phyloP scores from a whole-genome alignment of 2,797 vertebrate species.

The Varecia variegata region DNA sequence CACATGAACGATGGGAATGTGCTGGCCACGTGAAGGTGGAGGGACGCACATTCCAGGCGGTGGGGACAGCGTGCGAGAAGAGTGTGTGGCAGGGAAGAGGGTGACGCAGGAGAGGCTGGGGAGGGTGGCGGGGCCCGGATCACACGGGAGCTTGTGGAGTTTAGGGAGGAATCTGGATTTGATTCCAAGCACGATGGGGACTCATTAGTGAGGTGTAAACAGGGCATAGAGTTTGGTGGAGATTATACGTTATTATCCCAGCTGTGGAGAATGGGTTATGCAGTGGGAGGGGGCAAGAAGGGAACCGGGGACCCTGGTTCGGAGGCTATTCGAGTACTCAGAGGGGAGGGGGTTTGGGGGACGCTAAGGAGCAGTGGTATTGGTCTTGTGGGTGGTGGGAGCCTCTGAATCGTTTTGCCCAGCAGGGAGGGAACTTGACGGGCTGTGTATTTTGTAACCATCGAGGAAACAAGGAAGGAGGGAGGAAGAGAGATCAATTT shows the following conservation, averaged over 20 bases:
- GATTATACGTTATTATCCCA: neutral
- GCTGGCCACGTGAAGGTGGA: neutral
- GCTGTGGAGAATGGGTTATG: neutral
- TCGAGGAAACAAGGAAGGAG: neutral
- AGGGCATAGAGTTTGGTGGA: neutral
- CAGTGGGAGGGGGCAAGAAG: neutral
- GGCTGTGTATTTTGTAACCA: neutral
- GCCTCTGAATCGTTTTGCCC: neutral
- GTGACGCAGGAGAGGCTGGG: rapidly evolving
- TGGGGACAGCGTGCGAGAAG: neutral
- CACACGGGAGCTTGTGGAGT: too few species aligned
- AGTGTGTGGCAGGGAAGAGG: neutral
- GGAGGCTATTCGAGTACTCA: neutral
- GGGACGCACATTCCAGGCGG: neutral
- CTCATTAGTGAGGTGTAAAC: neutral
- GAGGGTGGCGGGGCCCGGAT: neutral
- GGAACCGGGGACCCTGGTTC: neutral
- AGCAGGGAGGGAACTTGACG: neutral
- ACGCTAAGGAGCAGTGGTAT: neutral
- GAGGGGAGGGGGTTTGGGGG: neutral
- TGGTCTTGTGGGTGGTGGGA: neutral
- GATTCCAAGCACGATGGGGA: neutral
- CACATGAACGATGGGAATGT: neutral
- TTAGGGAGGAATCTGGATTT: neutral
- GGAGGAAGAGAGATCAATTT: neutral